phyloP scores from a whole-genome alignment of 2,888 invertebrate species.

The Alviniconcha strummeri region DNA sequence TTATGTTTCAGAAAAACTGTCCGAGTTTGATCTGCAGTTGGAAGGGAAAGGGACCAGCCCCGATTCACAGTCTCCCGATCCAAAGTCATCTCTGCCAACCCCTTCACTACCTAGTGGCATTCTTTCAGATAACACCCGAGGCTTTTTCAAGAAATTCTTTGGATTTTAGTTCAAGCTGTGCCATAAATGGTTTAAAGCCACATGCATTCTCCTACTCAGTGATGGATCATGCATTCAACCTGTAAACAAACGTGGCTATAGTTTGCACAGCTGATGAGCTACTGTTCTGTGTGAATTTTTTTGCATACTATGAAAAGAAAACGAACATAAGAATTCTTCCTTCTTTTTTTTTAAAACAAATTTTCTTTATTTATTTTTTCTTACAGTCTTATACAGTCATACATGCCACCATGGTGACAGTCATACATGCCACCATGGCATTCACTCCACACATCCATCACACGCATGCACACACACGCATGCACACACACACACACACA shows the following conservation, averaged over 20 bases:
- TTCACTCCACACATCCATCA: not conserved
- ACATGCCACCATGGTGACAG: not conserved
- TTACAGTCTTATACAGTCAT: not conserved
- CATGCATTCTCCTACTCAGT: too few relatives aligned
- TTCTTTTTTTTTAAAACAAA: not conserved
- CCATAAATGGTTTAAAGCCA: not conserved
- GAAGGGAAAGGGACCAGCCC: not conserved
- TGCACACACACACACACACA: slow-evolving; percentile 16
- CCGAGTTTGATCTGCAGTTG: slow-evolving; percentile 15
- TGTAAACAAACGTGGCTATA: too few relatives aligned
- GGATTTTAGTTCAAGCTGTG: not conserved
- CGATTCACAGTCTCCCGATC: not conserved
- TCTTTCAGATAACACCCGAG: slow-evolving; percentile 6
- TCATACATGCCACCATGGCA: not conserved
- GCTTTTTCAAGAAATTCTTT: slow-evolving; percentile 21
- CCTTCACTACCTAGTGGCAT: not conserved
- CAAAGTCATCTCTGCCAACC: not conserved
- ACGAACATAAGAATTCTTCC: not conserved
- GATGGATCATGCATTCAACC: too few relatives aligned
- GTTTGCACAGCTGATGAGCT: too few relatives aligned
- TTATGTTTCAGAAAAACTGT: slow-evolving; percentile 24
- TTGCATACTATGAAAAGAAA: too few relatives aligned
- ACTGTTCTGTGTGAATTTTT: too few relatives aligned
- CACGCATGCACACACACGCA: slow-evolving; percentile 22
- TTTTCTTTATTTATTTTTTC: not conserved